Base-by-base conservation (phyloP, 2,113 vertebrate genomes). In the Leucopsar rothschildi region DNA sequence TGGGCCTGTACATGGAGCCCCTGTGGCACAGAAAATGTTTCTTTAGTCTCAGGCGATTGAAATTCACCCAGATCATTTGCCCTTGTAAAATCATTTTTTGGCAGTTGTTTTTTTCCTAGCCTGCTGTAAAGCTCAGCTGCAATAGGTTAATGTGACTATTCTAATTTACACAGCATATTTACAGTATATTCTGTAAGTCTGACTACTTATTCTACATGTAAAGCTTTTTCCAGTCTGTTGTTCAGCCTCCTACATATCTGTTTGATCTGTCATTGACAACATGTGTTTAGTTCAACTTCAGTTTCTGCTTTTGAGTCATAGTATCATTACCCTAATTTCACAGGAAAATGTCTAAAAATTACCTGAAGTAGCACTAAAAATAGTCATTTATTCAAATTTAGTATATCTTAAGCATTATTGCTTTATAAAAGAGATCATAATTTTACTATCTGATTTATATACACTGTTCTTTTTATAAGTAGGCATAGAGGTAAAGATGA, bases 291-390 rank as follows among this genome's bases (percentile, higher is more conserved):
- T 90, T 96, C 63, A 89, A 15, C 39, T 93, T 93, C 4, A 2
- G 71, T 93, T 95, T 96, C 93, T 90, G 52, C 44, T 91, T 97
- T 81, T 97, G 93, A 96, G 64, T 96, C 95, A 94, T 44, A 75
- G 37, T 93, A 71, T 94, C 76, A 20, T 81, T 96, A 83, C 88
- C 64, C 23, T 53, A 49, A 57, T 88, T 84, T 88, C 72, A 83
- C 14, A 90, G 80, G 86, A 93, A 93, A 44, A 53, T 19, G 9
- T 77, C 77, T 95, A 93, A 92, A 95, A 92, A 65, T 72, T 68
- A 71, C 31, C 57, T 86, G 24, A 90, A 68, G 37, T 37, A 77
- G 47, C 18, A 70, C 56, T 27, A 71, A 90, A 88, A 93, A 83
- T 49, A 91, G 68, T 47, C 68, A 27, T 31, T 70, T 78, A 86